Evolutionary conservation across 2,113 vertebrate genomes (phyloP), one percentile per base, ranked within the genome.

Genomic region (Lepisosteus oculatus): DNA sequence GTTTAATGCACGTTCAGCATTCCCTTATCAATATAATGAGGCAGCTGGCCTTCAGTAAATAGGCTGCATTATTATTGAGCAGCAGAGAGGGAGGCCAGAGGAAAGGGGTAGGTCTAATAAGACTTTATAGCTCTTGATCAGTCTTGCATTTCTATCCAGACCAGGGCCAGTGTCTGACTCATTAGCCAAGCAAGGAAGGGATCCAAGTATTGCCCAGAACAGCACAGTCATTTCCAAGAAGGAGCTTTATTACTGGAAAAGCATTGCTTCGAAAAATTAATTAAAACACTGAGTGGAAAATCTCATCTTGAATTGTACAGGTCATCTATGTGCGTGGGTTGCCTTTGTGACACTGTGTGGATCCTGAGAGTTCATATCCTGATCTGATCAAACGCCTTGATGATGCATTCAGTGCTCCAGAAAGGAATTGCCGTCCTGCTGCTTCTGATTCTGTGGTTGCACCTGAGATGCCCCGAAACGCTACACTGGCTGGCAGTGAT

Each of bases 231-330:
- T 55, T 43, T 11, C 6, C 29, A 43, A 55, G 0, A 6, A 64
- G 45, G 29, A 43, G 14, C 14, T 14, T 67, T 55, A 29, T 66
- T 72, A 47, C 71, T 66, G 71, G 63, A 59, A 63, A 51, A 29
- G n/a, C 43, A 13, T 29, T 29, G 29, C 56, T 70, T 15, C 47
- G 12, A 61, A 45, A 41, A 7, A 29, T n/a, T n/a, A 65, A 43
- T 47, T 55, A 45, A 8, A 59, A 66, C n/a, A 54, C 43, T 55
- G 41, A 15, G n/a, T 2, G 54, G 42, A 12, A 41, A 11, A 54
- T 15, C 51, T 43, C 3, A 15, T 57, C 42, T 55, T 67, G 54
- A 12, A 43, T 54, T 43, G 55, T 55, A 65, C 70, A 12, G 64
- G 63, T 29, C 29, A 29, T 29, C 2, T 29, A 29, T 29, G 29